Conservation (phyloP, 1,140 invertebrate genomes). For the Latrodectus geometricus region DNA sequence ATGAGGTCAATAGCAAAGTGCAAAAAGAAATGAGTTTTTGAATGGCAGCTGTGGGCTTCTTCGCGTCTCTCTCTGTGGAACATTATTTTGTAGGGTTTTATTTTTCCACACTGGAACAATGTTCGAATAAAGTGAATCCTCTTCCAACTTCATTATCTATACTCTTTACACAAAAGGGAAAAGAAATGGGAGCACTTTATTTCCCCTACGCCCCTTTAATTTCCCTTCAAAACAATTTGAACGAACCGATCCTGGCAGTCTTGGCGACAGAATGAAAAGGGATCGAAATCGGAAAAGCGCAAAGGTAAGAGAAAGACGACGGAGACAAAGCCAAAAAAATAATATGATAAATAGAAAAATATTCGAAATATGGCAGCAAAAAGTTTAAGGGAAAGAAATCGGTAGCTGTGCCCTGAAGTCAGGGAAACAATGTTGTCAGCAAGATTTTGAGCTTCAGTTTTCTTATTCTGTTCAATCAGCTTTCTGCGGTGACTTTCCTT, state of each 20-base stretch:
- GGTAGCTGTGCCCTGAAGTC: constrained; percentile 4
- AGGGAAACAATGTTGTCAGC: constrained; percentile 43
- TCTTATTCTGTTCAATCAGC: constrained; percentile 35
- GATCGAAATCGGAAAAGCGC: not conserved
- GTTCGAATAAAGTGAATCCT: not conserved
- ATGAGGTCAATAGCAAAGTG: not conserved
- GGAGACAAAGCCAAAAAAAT: not conserved
- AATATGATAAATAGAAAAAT: not conserved
- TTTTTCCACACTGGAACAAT: constrained; percentile 18
- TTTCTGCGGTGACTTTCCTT: constrained; percentile 11
- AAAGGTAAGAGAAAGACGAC: not conserved
- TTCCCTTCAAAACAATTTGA: not conserved
- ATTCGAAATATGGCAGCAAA: constrained; percentile 9
- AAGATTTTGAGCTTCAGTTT: constrained; percentile 27
- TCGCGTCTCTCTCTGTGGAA: not conserved
- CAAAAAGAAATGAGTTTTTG: constrained; percentile 4
- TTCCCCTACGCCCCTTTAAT: not conserved
- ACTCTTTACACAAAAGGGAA: constrained; percentile 11
- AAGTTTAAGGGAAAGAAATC: constrained; percentile 19
- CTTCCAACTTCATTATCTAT: constrained; percentile 33
- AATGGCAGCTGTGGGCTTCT: not conserved
- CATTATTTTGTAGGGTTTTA: constrained; percentile 1
- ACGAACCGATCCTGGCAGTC: not conserved
- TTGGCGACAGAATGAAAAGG: not conserved
- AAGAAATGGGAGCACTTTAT: not conserved